phyloP scores from a whole-genome alignment of 2,888 invertebrate species.

The Torymus aiolomorphi region DNA sequence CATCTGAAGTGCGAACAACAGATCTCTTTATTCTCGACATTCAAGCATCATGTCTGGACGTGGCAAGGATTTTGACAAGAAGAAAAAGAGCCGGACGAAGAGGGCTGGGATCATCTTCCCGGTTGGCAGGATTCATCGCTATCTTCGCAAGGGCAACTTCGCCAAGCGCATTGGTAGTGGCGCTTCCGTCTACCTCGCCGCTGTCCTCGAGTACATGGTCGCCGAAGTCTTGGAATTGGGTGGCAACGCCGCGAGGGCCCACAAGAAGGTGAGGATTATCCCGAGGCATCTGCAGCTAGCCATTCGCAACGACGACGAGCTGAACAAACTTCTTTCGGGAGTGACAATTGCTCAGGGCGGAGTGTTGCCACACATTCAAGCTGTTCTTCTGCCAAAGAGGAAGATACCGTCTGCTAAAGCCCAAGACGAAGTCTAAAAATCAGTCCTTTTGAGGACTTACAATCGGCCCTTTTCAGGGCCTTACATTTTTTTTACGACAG shows the following conservation, averaged over 20 bases:
- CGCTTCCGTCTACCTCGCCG: slow-evolving; percentile 77
- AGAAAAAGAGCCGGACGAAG: no score
- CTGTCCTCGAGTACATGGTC: slow-evolving; percentile 82
- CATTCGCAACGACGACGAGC: slow-evolving; percentile 87
- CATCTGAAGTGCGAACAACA: no score
- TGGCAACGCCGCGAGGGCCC: slow-evolving; percentile 83
- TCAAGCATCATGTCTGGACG: no score
- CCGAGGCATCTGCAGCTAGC: slow-evolving; percentile 88
- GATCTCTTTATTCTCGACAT: no score
- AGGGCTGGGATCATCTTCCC: no score
- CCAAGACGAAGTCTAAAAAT: no score
- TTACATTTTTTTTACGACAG: no score
- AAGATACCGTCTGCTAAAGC: slow-evolving; percentile 60
- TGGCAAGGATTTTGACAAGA: no score
- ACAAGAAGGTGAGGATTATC: slow-evolving; percentile 81
- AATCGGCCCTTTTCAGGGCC: no score
- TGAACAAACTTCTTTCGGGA: slow-evolving; percentile 87
- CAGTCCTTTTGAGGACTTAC: no score
- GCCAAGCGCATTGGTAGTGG: slow-evolving; percentile 60
- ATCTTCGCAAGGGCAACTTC: no score
- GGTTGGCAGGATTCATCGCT: no score
- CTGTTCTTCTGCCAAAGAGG: slow-evolving; percentile 86
- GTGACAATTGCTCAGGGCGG: slow-evolving; percentile 66
- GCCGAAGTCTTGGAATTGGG: slow-evolving; percentile 84
- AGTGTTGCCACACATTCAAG: slow-evolving; percentile 82